These are phyloP conservation scores for Alligator sinensis DNA, from an alignment of 2,113 vertebrate genomes.

Conservation along the genomic window DNA sequence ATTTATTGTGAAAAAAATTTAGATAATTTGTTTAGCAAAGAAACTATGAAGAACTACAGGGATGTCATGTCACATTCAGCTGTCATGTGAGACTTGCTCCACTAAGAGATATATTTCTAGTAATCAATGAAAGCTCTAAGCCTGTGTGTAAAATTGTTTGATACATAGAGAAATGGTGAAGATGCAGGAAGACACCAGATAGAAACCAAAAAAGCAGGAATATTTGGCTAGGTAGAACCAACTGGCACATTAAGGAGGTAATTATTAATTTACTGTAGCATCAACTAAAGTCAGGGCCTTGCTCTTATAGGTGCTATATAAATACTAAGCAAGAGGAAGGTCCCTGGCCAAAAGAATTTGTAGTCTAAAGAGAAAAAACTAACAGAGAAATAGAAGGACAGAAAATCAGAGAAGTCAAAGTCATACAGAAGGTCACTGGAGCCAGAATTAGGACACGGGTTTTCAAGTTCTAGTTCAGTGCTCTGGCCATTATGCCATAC, in stretches of 20 bases:
- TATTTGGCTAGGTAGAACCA: background rate
- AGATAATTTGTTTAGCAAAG: background rate
- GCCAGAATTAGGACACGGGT: background rate
- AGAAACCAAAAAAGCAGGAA: background rate
- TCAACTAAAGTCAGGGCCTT: background rate
- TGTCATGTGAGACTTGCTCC: rapidly evolving
- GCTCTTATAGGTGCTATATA: rapidly evolving
- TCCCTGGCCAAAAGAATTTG: background rate
- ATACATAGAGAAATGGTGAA: background rate
- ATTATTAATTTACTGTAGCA: background rate
- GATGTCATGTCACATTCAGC: background rate
- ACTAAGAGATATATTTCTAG: background rate
- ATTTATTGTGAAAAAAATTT: background rate
- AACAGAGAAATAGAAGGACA: background rate
- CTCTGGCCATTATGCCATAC: background rate
- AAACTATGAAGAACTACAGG: background rate
- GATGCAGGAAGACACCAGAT: background rate
- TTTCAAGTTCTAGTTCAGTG: rapidly evolving
- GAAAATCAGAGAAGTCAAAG: background rate
- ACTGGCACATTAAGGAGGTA: background rate
- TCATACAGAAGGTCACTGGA: background rate
- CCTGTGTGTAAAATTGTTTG: background rate
- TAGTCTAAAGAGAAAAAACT: background rate
- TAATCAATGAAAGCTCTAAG: background rate
- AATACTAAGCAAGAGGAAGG: background rate